Base-by-base conservation (phyloP, 2,797 vertebrate species). In the Acanthornis magna region DNA sequence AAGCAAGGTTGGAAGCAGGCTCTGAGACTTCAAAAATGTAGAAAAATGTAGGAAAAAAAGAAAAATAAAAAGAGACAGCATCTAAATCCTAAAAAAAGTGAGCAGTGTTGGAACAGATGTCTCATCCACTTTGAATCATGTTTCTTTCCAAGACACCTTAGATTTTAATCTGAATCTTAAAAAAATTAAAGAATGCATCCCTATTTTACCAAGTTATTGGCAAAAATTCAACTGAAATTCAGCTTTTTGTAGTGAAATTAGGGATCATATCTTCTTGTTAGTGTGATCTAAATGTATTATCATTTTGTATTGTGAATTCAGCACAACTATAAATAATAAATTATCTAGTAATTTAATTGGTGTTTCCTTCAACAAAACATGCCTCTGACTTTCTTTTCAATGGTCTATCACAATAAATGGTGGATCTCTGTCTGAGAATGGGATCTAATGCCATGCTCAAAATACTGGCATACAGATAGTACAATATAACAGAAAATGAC, bases 91-190 rank as follows among this genome's bases (percentile, higher is more conserved):
- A 42, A 27, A 75, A 63, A 74, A 9, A 74, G 8, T 25, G 8
- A 79, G 7, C 3, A 43, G 9, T 66, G 12, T 21, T 89, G 30
- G 14, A 88, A 38, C 7, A 40, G 34, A 63, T 7, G 13, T 25
- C 4, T 78, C 16, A 22, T 68, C 6, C 2, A 27, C 16, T 88
- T 79, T 18, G 0, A 2, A 34, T 58, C 0, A 1, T 2, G 0
- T 43, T 85, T 60, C 15, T 61, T 93, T 73, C 43, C 15, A 73
- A 50, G 12, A n/a, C 5, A 63, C 2, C 20, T 66, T 65, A 25
- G 8, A 55, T 76, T 67, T 71, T 58, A 42, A 50, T 34, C n/a
- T 50, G 15, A 21, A 21, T 54, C 16, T 65, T 58, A 60, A 38
- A 45, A 55, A 90, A 77, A 36, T 15, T 40, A 47, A 83, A 36